Base-by-base conservation (phyloP, 2,888 invertebrate genomes). In the Kuschelorhynchus macadamiae region DNA sequence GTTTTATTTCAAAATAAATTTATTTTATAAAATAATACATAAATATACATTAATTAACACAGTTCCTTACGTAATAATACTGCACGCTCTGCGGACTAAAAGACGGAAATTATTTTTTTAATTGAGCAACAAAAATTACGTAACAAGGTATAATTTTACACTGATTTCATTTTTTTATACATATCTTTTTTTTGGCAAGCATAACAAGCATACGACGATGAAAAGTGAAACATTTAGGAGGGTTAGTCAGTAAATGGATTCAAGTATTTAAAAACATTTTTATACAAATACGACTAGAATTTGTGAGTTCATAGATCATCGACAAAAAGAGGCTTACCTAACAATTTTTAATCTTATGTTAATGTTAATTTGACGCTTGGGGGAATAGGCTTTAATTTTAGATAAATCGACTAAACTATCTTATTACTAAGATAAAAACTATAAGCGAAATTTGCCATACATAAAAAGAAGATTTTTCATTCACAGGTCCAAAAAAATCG, bases 11-110 rank as follows among this genome's bases (percentile, higher is more conserved):
- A 12, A 32, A 16, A 50, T 32, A n/a, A 30, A 30, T 50, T 25
- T 18, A 50, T 7, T 18, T 25, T 16, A 50, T 12, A 25, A 50
- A 50, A 1, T 59, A 32, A 17, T 25, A 68, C 75, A 79, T 78
- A 80, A 78, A 80, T 80, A 81, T 72, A 78, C 70, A 46, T 71
- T 79, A 79, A 80, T 79, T 80, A 81, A 81, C 80, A 81, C 79
- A 81, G 80, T 79, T 80, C 78, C 77, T 77, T 61, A 76, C 75
- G 72, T 78, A 80, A 79, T 81, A 81, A 81, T 81, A 81, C 80
- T 81, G 81, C 75, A 80, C 78, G 78, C 79, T 49, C 77, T 72
- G 70, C 71, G 74, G 75, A 42, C 74, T 69, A 70, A 2, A 21
- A 11, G n/a, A 21, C 18, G 47, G 21, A 9, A 20, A 47, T 18